These are phyloP conservation scores for Dusona sp. DNA, from an alignment of 2,888 invertebrate genomes.

Conservation along the genomic window DNA sequence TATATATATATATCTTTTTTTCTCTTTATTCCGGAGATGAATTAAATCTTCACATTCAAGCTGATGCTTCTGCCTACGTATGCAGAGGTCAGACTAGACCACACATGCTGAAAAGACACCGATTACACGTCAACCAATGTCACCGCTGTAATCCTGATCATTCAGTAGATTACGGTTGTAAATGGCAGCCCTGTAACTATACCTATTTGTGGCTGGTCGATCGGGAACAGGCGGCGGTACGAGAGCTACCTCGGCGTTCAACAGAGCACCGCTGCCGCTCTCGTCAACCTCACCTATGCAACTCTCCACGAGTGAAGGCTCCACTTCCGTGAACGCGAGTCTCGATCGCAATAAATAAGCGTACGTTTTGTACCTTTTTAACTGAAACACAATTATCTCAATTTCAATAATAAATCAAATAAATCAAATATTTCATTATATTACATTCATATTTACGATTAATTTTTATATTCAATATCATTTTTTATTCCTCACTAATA, in stretches of 20 bases:
- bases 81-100: conserved; percentile 85
- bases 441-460: neutral
- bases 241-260: conserved; percentile 82
- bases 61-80: conserved; percentile 76
- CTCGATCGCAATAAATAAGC: conserved; percentile 91
- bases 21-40: conserved; percentile 39
- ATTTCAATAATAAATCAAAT: too few relatives aligned
- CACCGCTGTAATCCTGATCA: conserved; percentile 86
- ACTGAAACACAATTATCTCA: conserved; percentile 85
- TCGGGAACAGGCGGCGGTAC: conserved; percentile 88
- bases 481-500: neutral
- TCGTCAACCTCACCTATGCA: conserved; percentile 87
- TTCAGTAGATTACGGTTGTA: conserved; percentile 88
- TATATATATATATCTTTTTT: conserved; percentile 51
- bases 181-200: conserved; percentile 89
- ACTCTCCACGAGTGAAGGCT: conserved; percentile 86
- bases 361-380: conserved; percentile 94
- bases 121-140: conserved; percentile 93
- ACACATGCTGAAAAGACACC: conserved; percentile 94
- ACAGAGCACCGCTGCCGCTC: conserved; percentile 79
- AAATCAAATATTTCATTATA: neutral
- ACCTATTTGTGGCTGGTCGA: conserved; percentile 88
- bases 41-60: conserved; percentile 68
- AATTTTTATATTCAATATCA: neutral
- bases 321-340: conserved; percentile 87